These are phyloP conservation scores for Cylindroiulus punctatus DNA, from an alignment of 2,888 invertebrate species.

Conservation along the genomic window DNA sequence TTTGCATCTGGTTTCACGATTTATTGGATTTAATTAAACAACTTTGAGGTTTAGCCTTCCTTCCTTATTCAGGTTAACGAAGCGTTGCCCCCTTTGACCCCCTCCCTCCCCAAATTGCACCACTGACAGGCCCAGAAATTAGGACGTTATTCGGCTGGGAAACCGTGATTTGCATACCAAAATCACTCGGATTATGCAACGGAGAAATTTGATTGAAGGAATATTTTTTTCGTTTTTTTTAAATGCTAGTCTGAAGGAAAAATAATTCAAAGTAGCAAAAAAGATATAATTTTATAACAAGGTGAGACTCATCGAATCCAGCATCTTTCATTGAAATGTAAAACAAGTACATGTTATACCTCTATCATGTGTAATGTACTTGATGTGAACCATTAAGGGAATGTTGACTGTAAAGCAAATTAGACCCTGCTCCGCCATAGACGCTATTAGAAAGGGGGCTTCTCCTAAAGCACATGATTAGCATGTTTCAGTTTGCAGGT, in stretches of 20 bases:
- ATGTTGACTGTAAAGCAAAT: too few relatives aligned
- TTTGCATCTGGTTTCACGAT: slow-evolving; percentile 2
- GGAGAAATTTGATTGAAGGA: background rate
- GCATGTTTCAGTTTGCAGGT: too few relatives aligned
- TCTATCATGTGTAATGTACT: too few relatives aligned
- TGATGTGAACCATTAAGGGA: too few relatives aligned
- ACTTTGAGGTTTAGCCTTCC: background rate
- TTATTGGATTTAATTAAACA: slow-evolving; percentile 23
- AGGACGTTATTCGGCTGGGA: background rate
- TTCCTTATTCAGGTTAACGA: slow-evolving; percentile 29
- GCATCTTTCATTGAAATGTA: too few relatives aligned
- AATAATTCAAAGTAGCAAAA: background rate
- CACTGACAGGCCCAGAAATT: background rate
- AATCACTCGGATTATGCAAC: background rate
- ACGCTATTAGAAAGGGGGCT: too few relatives aligned
- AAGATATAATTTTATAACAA: background rate
- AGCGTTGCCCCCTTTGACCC: background rate
- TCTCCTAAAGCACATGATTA: too few relatives aligned
- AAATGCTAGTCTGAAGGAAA: background rate
- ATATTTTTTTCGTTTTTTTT: background rate
- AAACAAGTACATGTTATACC: too few relatives aligned
- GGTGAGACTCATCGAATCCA: too few relatives aligned
- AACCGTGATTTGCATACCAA: background rate
- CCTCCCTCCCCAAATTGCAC: background rate
- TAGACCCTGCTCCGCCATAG: too few relatives aligned